Percentiles rank a stretch among this genome's conserved stretches.
Conservation (phyloP, 1,140 invertebrate species). For the Rhagoletis zephyria region DNA sequence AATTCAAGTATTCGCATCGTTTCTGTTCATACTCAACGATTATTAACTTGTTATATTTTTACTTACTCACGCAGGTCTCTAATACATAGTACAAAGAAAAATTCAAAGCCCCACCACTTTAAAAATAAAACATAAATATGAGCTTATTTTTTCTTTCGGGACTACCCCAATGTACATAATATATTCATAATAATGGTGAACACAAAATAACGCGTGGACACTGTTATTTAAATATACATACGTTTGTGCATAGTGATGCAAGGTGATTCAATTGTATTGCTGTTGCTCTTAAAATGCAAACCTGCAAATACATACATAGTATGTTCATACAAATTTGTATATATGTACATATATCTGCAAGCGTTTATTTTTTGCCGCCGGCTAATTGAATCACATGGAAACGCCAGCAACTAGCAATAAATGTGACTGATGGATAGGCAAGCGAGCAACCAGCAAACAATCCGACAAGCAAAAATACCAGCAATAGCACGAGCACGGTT, state of each 20-base stretch:
- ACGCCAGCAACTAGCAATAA: constrained; percentile 3
- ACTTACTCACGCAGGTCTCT: no score
- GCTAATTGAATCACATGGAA: constrained; percentile 7
- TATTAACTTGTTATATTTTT: no score
- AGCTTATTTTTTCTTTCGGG: neutral
- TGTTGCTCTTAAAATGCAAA: no score
- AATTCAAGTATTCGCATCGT: no score
- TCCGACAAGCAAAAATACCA: neutral
- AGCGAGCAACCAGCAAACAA: neutral
- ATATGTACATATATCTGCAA: no score
- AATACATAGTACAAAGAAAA: no score
- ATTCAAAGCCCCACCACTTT: no score
- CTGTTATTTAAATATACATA: neutral
- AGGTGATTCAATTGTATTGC: no score
- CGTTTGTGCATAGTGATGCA: neutral
- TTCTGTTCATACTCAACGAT: no score
- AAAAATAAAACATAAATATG: no score
- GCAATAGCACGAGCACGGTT: neutral
- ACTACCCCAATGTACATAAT: neutral
- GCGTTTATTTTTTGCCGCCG: neutral
- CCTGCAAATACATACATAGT: no score
- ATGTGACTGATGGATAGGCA: neutral
- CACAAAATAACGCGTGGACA: neutral
- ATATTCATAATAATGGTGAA: neutral
- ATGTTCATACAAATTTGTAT: no score